These are phyloP conservation scores for Toxotes chatareus DNA, from an alignment of 2,113 vertebrate species.

Conservation along the genomic window DNA sequence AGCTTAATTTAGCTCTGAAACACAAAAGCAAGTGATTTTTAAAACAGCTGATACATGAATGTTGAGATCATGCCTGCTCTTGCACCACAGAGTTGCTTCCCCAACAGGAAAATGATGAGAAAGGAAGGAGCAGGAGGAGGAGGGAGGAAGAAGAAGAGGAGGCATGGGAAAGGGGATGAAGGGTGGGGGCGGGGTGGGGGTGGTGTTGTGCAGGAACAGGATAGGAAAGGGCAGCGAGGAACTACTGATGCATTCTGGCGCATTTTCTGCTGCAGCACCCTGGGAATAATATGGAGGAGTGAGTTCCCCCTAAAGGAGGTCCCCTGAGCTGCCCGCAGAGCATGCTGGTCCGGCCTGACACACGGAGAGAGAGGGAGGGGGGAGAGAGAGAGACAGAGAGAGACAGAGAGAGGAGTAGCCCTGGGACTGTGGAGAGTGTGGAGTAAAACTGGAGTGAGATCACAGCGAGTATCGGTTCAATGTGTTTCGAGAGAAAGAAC, in stretches of 20 bases:
- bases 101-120: constrained; percentile 48
- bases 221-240: constrained; percentile 35
- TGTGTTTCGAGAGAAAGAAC: constrained; percentile 21
- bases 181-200: background rate
- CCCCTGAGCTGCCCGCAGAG: constrained; percentile 57
- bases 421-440: constrained; percentile 25
- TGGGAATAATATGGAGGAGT: constrained; percentile 67
- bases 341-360: constrained; percentile 39
- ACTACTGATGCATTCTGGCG: constrained; percentile 75
- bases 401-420: background rate
- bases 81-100: constrained; percentile 47
- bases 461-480: constrained; percentile 33
- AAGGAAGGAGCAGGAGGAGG: constrained; percentile 17
- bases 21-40: constrained; percentile 56
- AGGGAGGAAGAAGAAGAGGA: constrained; percentile 5
- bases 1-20: constrained; percentile 44
- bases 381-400: background rate
- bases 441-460: constrained; percentile 49
- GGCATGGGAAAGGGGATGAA: constrained; percentile 8
- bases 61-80: constrained; percentile 45
- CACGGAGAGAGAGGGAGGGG: background rate
- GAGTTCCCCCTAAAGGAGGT: constrained; percentile 57
- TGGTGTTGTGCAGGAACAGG: constrained; percentile 15
- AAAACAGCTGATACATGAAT: constrained; percentile 66
- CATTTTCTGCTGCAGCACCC: constrained; percentile 79